Base-by-base conservation (phyloP, 2,888 invertebrate species). In the Cryptus viduatorius region DNA sequence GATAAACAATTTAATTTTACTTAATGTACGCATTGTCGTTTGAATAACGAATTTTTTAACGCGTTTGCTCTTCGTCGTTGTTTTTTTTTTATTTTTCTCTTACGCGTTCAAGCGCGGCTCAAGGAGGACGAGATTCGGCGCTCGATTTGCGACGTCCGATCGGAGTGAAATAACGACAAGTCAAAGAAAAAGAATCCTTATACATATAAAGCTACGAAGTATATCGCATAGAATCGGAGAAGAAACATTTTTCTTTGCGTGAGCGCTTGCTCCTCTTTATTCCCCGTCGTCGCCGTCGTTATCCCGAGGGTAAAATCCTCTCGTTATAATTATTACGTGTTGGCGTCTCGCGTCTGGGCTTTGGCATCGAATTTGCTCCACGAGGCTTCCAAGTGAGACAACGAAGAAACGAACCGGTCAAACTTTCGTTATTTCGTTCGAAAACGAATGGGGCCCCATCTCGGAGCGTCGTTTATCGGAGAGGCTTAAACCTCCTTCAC, bases 311-410 rank as follows among this genome's bases (percentile, higher is more conserved):
- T 84, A 83, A 82, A 77, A 83, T 83, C 83, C 73, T 79, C 90
- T 92, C 92, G 90, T 92, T 92, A 92, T 92, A 92, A 92, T 92
- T 92, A 93, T 90, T 90, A 91, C 90, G 92, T 90, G 92, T 92
- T 92, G 92, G 90, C 92, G 90, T 93, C 86, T 79, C 65, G 78
- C 78, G 59, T 61, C 78, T 79, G 77, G 53, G 77, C 46, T 77
- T 59, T 75, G 64, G 76, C 82, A 7, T 56, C 59, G 46, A 14
- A 10, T 37, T 61, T 59, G 50, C 24, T 48, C 61, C 44, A 5
- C 31, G 46, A 44, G 68, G 37, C 14, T 24, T 64, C 73, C 46
- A 31, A 76, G 65, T 16, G 76, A 76, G 53, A 76, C n/a, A 24
- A 19, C 46, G 4, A 46, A 16, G 12, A 53, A 59, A 72, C 42